Base-by-base conservation (phyloP, 2,888 invertebrate genomes). In the Cyclophora punctaria region DNA sequence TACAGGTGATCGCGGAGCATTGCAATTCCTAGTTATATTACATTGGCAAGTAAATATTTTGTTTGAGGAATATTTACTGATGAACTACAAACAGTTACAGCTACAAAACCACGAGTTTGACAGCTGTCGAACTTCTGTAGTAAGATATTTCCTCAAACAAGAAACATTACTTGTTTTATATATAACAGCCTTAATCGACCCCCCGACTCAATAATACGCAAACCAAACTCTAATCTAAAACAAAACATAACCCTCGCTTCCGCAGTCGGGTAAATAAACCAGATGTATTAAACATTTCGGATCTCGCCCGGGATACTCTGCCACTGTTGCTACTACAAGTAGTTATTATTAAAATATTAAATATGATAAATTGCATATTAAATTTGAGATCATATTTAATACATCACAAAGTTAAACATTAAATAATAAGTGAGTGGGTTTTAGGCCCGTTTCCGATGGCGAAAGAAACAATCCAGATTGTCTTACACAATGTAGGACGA, bases 301-400 rank as follows among this genome's bases (percentile, higher is more conserved):
- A 78, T 73, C 70, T 68, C 63, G 62, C 68, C 67, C 71, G 83
- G 81, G 83, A 81, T 78, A 82, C 79, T 59, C 20, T 20, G 60
- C 54, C 53, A 48, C 41, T 55, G 66, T 59, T 55, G 65, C 67
- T 63, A 61, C 20, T 60, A 75, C 69, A 71, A 77, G 76, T 75
- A 76, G 71, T 73, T 81, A 81, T 78, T 81, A 75, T 59, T 73
- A 62, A 70, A 73, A 74, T 72, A 83, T 83, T 83, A 83, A 81
- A 84, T 80, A 86, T 83, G 87, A 84, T 77, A 78, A 41, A 80
- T 80, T 80, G 81, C 73, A 81, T 83, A 83, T 78, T 85, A 88
- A 88, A 81, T 83, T 82, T 89, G 90, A 90, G 90, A 91, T 91
- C 91, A 90, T 90, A 89, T 89, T 90, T 90, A 90, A 90, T 90